These are phyloP conservation scores for Pseudocheirus occidentalis DNA, from an alignment of 2,797 vertebrate species.

Conservation along the genomic window DNA sequence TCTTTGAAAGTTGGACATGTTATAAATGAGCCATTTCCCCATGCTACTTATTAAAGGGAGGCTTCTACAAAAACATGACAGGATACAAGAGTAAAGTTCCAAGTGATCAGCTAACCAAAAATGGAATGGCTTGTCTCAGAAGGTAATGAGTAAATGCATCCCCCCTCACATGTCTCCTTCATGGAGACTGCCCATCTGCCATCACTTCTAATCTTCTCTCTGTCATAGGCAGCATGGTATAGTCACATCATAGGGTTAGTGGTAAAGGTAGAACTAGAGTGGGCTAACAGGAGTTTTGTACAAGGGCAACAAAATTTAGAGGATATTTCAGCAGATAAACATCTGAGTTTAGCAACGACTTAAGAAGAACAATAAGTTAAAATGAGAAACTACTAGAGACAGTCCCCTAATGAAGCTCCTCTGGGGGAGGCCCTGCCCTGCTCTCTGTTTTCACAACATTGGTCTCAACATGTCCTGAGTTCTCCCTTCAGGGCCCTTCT, in stretches of 20 bases:
- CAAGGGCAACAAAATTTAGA: neutral
- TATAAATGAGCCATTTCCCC: slow-evolving; percentile 78
- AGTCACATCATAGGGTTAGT: neutral
- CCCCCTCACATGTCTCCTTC: neutral
- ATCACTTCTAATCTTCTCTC: neutral
- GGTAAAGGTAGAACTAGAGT: neutral
- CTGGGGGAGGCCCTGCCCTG: neutral
- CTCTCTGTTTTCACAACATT: neutral
- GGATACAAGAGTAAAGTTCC: neutral
- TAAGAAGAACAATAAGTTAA: neutral
- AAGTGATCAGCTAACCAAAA: neutral
- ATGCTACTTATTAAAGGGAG: slow-evolving; percentile 68
- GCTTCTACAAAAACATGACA: slow-evolving; percentile 71
- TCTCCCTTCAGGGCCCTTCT: neutral
- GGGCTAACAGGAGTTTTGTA: neutral
- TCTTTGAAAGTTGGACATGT: slow-evolving; percentile 73
- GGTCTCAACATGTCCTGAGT: neutral
- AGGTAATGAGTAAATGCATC: neutral
- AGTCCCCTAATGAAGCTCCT: neutral
- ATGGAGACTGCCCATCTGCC: neutral
- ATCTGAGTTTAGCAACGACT: neutral
- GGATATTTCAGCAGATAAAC: neutral
- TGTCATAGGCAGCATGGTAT: neutral
- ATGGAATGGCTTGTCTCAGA: neutral
- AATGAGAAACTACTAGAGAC: neutral